Percentiles rank a stretch among this genome's conserved stretches.
Evolutionary conservation across 30 jellyfish, hydroid and myxozoan genomes (phyloP).

Genomic region (Cassiopea andromeda): DNA sequence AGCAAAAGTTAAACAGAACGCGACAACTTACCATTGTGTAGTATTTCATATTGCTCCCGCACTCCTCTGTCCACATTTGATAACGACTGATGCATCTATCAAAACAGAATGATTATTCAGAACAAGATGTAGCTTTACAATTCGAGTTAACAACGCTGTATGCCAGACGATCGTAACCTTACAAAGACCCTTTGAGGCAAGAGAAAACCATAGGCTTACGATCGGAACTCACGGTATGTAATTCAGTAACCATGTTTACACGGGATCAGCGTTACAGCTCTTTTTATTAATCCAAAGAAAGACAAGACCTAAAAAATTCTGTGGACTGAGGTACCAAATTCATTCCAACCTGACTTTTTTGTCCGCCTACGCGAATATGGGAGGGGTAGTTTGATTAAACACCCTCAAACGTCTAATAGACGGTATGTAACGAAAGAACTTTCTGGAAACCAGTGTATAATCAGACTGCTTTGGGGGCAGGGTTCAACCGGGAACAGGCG

Average conservation of each 20-base stretch:
- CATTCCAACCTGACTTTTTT: background rate
- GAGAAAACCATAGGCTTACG: slow-evolving; percentile 19
- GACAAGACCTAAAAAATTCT: slow-evolving; percentile 10
- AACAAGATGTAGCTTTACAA: background rate
- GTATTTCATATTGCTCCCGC: slow-evolving; percentile 68
- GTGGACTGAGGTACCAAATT: slow-evolving; percentile 9
- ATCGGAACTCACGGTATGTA: slow-evolving; percentile 46
- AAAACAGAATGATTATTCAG: background rate
- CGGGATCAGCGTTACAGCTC: slow-evolving; percentile 39
- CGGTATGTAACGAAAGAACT: background rate
- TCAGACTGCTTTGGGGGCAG: no score
- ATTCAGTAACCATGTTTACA: slow-evolving; percentile 27
- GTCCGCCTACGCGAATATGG: slow-evolving; percentile 11
- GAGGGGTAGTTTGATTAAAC: background rate
- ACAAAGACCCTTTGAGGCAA: slow-evolving; percentile 40
- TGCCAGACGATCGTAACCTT: background rate
- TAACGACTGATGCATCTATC: slow-evolving; percentile 72
- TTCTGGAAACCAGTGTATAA: no score
- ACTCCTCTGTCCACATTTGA: slow-evolving; percentile 74
- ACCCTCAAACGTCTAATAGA: background rate
- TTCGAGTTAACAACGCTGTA: background rate
- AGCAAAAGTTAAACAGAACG: background rate
- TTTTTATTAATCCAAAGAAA: slow-evolving; percentile 26
- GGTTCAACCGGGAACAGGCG: no score
- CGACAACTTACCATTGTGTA: slow-evolving; percentile 62